Evolutionary conservation across 1,140 invertebrate genomes (phyloP).

Genomic region (Arion vulgaris): DNA sequence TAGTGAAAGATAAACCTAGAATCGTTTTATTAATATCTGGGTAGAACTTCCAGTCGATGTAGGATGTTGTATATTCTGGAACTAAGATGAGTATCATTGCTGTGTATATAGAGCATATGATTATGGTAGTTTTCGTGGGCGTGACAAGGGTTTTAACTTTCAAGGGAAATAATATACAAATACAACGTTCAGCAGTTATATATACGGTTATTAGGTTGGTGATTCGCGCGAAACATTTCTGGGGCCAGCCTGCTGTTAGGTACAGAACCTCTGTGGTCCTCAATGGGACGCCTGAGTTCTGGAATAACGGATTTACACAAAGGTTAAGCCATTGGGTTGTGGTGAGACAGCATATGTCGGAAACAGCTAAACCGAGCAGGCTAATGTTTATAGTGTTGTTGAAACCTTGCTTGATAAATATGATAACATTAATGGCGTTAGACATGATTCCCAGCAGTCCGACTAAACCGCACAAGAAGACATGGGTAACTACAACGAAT

Average conservation of each 20-base stretch:
- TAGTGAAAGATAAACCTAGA: background rate
- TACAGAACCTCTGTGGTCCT: background rate
- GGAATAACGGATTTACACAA: background rate
- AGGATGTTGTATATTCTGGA: conserved; percentile 5
- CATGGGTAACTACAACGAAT: background rate
- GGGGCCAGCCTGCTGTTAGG: conserved; percentile 3
- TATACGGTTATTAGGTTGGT: conserved; percentile 16
- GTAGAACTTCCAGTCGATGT: conserved; percentile 7
- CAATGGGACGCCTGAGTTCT: background rate
- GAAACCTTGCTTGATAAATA: conserved; percentile 18
- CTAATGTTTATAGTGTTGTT: conserved; percentile 12
- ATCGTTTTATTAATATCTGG: background rate
- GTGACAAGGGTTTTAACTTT: background rate
- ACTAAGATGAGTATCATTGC: background rate
- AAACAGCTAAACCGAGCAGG: background rate
- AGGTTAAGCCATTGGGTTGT: background rate
- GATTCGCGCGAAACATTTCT: background rate
- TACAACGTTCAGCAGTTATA: conserved; percentile 8
- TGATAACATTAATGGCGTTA: background rate
- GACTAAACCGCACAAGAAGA: background rate
- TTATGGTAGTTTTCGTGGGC: background rate
- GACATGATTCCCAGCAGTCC: background rate
- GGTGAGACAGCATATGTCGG: conserved; percentile 2
- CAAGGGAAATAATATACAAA: conserved; percentile 4
- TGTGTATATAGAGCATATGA: background rate